These are phyloP conservation scores for Xyliphius kryptos DNA, from an alignment of 2,113 vertebrate genomes.

Conservation along the genomic window DNA sequence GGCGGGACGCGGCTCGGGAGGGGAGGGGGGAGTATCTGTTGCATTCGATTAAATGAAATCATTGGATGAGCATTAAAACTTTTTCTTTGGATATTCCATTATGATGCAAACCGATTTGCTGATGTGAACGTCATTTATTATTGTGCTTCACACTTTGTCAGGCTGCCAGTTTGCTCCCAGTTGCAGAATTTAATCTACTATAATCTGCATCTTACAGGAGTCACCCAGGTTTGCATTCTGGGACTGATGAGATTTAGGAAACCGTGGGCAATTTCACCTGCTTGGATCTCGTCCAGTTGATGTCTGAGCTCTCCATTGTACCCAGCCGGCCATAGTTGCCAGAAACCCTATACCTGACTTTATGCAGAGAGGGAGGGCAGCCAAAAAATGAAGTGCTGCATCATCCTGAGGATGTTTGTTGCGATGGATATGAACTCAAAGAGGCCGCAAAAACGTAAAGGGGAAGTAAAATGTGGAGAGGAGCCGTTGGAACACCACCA, in stretches of 20 bases:
- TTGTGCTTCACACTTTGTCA: too few species aligned
- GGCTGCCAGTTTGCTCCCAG: too few species aligned
- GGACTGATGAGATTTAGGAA: neutral
- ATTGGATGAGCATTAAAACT: too few species aligned
- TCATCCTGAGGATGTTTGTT: conserved; percentile 63
- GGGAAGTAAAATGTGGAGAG: conserved; percentile 31
- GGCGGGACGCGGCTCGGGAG: conserved; percentile 40
- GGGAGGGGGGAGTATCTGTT: conserved; percentile 24
- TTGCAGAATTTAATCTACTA: too few species aligned
- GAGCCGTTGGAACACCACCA: conserved; percentile 24
- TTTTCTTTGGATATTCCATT: too few species aligned
- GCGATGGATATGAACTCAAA: conserved; percentile 56
- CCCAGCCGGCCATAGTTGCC: conserved; percentile 66
- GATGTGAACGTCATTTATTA: too few species aligned
- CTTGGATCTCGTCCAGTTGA: conserved; percentile 53
- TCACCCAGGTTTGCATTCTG: neutral
- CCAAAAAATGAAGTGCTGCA: conserved; percentile 71
- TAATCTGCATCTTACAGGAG: neutral
- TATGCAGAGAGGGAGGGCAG: conserved; percentile 63
- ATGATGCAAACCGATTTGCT: too few species aligned
- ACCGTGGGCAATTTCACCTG: conserved; percentile 54
- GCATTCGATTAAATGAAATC: too few species aligned
- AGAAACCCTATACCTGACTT: conserved; percentile 69
- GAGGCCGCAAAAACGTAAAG: conserved; percentile 22
- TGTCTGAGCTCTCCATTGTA: conserved; percentile 61